Evolutionary conservation across 64 coral and sea anemone genomes (phyloP), one percentile per base, ranked within the genome.

Genomic region (Actinia tenebrosa): DNA sequence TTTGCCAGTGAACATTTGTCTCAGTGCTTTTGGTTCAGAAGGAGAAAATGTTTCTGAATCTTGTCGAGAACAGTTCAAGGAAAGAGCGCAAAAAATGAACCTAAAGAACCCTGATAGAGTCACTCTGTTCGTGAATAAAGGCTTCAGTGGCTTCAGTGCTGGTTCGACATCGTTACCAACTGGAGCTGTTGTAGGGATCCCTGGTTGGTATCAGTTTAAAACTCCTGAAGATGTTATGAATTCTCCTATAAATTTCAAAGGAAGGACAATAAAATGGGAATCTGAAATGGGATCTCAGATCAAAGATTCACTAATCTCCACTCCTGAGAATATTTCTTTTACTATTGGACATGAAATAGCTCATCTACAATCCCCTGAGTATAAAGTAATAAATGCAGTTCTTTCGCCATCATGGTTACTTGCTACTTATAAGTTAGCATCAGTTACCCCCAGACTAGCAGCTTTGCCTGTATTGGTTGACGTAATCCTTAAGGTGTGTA

Each of bases 241-340:
- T 8, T 93, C 91, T 42, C 89, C 89, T 37, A 87, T 97, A 25
- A 97, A 84, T 69, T 97, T 97, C 63, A 89, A 93, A 84, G 86
- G 79, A 77, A 88, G 94, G 43, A 84, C 89, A 6, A 97, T 97
- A 62, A 97, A 93, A 60, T 97, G 94, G 94, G 85, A 97, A 46
- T 97, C 94, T 7, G 91, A 97, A 9, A 77, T 97, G 46, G 94
- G 94, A 68, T 44, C 71, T 15, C 91, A 88, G 80, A 97, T 97
- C 55, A 97, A 86, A 77, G 88, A 97, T 79, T 87, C 84, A 15
- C 86, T 97, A 8, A 62, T 91, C 47, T 91, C 94, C 10, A 91
- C 68, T 45, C 84, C 90, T 26, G 94, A 90, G 56, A 93, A 93
- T 58, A 93, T 97, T 68, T 91, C 91, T 26, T 97, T 97, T 88